Conservation (phyloP, 2,797 vertebrate species). For the Taenioides sp. region DNA sequence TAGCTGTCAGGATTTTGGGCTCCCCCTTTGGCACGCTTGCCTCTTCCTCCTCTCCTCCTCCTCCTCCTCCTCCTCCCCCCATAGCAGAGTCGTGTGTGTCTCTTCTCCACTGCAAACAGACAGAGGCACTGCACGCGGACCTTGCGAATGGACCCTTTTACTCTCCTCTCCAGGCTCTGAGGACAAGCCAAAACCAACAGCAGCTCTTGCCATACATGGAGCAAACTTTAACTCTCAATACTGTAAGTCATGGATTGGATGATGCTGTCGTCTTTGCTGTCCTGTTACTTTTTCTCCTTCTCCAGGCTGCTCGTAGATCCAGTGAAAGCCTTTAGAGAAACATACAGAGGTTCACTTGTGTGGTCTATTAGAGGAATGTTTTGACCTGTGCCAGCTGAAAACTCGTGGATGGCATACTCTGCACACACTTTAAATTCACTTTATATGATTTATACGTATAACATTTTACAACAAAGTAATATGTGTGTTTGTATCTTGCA, state of each 20-base stretch:
- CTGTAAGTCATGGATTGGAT: conserved; percentile 72
- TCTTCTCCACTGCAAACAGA: conserved; percentile 51
- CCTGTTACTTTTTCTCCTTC: conserved; percentile 32
- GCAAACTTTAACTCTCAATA: conserved; percentile 78
- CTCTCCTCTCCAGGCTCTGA: conserved; percentile 69
- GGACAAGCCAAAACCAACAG: conserved; percentile 56
- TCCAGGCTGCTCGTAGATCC: conserved; percentile 62
- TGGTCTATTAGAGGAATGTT: conserved; percentile 73
- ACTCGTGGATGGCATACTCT: conserved; percentile 50
- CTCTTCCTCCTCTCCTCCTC: conserved; percentile 36
- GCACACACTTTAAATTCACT: conserved; percentile 54
- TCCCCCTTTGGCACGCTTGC: conserved; percentile 46
- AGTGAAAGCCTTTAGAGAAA: conserved; percentile 46
- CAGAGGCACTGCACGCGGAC: conserved; percentile 36
- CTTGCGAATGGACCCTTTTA: conserved; percentile 74
- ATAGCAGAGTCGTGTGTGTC: conserved; percentile 25
- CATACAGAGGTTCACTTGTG: conserved; percentile 67
- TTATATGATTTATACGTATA: conserved; percentile 22
- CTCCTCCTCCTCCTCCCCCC: conserved; percentile 43
- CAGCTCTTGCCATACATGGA: conserved; percentile 75
- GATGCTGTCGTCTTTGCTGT: conserved; percentile 37
- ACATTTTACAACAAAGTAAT: conserved; percentile 33
- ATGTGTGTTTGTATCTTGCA: conserved; percentile 21
- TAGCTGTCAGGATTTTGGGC: conserved; percentile 69
- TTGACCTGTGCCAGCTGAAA: conserved; percentile 61